Base-by-base conservation (phyloP, 2,797 vertebrate species). In the Petrocephalus sullivani region DNA sequence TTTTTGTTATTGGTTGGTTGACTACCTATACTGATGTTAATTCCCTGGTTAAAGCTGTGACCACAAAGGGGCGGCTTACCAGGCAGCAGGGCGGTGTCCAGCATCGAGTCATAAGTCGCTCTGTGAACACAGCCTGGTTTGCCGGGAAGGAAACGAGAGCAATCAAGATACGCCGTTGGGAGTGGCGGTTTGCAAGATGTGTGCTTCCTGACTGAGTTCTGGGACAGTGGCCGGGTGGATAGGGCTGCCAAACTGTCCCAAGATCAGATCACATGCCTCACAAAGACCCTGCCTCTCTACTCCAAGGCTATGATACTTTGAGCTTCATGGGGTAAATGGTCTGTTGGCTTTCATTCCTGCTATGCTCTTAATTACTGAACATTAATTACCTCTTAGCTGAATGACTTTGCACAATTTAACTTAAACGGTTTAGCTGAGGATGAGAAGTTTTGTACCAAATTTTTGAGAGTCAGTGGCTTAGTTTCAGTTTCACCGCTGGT, bases 1-100 rank as follows among this genome's bases (percentile, higher is more conserved):
- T 37, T 85, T 51, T 56, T 14, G 51, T 85, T 23, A 85, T 23
- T 16, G 8, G 51, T 87, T 88, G 64, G 90, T 90, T 89, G 89
- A 85, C 87, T 90, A 82, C 41, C 58, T 87, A 88, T 89, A 83
- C 89, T 86, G 41, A 46, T 86, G 83, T 86, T 90, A 90, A 92
- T 90, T 88, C 90, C 87, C 85, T 87, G 53, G 88, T 89, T 87
- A 87, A 86, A 82, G 41, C 49, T 57, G 33, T 90, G 86, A 87
- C 83, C 53, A 57, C 61, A 46, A 88, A 87, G 54, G 46, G 81
- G 61, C 41, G 33, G 41, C 49, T 82, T 75, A 87, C 10, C 4
- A 12, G 53, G 19, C 16, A 19, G 53, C 41, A 21, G 41, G 28
- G 14, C 5, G 61, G 75, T n/a, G 19, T 46, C 61, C 28, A 14